These are phyloP conservation scores for Thryonomys swinderianus DNA, from an alignment of 2,113 vertebrate species.

Conservation along the genomic window DNA sequence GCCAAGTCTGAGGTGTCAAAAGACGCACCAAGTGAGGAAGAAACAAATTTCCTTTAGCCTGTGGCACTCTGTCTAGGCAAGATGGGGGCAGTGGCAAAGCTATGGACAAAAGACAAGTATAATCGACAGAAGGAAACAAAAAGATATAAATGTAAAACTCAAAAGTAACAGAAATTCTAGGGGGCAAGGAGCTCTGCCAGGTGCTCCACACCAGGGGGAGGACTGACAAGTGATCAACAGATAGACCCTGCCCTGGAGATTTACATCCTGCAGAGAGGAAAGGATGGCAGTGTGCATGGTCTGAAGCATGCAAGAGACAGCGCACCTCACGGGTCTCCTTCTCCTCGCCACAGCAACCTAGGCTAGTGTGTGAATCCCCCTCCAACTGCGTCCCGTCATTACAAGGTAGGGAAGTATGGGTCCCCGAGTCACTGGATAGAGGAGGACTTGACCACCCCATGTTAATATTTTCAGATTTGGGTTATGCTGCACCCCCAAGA, in stretches of 20 bases:
- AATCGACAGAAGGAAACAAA: conserved; percentile 6
- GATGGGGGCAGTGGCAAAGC: not conserved
- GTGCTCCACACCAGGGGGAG: not conserved
- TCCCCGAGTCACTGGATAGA: not conserved
- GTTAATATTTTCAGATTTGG: not conserved
- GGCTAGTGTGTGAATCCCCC: not conserved
- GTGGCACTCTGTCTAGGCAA: not conserved
- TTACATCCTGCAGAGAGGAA: not conserved
- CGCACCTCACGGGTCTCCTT: not conserved
- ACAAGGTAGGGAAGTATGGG: not conserved
- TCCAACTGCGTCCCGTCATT: too few relatives aligned
- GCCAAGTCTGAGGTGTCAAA: not conserved
- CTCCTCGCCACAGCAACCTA: not conserved
- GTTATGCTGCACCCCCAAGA: not conserved
- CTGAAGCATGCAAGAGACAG: not conserved
- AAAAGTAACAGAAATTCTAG: not conserved
- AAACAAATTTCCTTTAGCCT: not conserved
- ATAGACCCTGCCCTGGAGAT: not conserved
- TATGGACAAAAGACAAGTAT: not conserved
- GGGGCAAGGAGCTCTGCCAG: accelerated
- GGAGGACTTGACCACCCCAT: not conserved
- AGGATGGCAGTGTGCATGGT: not conserved
- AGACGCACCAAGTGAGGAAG: not conserved
- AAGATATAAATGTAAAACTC: not conserved
- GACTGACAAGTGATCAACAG: not conserved